These are phyloP conservation scores for Argyresthia goedartella DNA, from an alignment of 2,888 invertebrate species.

Conservation along the genomic window DNA sequence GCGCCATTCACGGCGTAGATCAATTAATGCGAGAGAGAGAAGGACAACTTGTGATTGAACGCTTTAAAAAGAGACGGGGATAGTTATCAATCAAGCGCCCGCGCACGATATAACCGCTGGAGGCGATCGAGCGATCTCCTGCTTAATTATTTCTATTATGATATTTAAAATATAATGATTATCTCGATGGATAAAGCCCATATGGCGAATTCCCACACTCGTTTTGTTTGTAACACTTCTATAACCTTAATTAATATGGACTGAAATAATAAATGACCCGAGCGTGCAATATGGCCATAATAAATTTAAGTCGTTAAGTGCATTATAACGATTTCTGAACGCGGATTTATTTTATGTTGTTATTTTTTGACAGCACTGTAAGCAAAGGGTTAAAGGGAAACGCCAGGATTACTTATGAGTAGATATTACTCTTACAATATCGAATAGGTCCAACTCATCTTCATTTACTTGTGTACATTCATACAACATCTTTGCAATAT, in stretches of 20 bases:
- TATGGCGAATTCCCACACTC: conserved; percentile 56
- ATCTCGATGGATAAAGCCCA: conserved; percentile 32
- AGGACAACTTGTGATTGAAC: conserved; percentile 13
- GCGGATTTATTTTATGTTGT: conserved; percentile 13
- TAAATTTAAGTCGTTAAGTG: conserved; percentile 20
- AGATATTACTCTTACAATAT: conserved; percentile 1
- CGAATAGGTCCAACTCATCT: not conserved
- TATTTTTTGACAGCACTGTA: conserved; percentile 8
- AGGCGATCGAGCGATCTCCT: conserved; percentile 54
- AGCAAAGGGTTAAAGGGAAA: conserved; percentile 7
- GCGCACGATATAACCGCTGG: conserved; percentile 54
- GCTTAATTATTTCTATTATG: conserved; percentile 70
- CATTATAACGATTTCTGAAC: conserved; percentile 17
- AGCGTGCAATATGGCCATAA: conserved; percentile 19
- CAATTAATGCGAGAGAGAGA: conserved; percentile 56
- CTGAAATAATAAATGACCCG: conserved; percentile 19
- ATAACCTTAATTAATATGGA: conserved; percentile 32
- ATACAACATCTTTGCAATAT: too few relatives aligned
- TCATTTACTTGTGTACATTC: too few relatives aligned
- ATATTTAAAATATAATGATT: conserved; percentile 63
- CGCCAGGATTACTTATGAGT: conserved; percentile 5
- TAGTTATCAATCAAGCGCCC: conserved; percentile 65
- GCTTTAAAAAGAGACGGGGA: conserved; percentile 27
- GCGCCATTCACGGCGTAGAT: conserved; percentile 58
- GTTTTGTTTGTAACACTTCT: conserved; percentile 25